Conservation (phyloP, 2,797 vertebrate genomes). For the Kryptolebias ocellatus region DNA sequence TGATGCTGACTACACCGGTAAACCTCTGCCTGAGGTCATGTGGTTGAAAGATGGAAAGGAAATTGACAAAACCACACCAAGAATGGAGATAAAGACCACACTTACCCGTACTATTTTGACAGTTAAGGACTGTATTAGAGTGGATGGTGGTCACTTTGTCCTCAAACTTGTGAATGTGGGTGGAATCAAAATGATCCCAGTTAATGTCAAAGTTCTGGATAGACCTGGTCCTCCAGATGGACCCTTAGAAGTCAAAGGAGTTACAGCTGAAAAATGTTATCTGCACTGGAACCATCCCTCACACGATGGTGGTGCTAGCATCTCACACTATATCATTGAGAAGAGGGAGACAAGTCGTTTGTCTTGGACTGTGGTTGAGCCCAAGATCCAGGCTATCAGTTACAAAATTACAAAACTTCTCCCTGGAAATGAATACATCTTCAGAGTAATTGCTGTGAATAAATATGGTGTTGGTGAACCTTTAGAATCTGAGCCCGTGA, state of each 20-base stretch:
- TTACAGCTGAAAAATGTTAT: constrained; percentile 92
- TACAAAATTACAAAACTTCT: constrained; percentile 96
- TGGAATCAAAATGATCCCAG: constrained; percentile 91
- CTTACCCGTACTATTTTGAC: constrained; percentile 90
- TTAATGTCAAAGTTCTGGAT: constrained; percentile 94
- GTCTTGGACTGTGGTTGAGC: constrained; percentile 94
- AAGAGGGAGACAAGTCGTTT: constrained; percentile 96
- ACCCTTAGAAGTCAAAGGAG: constrained; percentile 90
- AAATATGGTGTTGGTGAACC: constrained; percentile 97
- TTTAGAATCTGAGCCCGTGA: constrained; percentile 90
- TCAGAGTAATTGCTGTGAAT: constrained; percentile 97
- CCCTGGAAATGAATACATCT: constrained; percentile 97
- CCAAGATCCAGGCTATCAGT: constrained; percentile 91
- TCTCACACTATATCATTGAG: constrained; percentile 96
- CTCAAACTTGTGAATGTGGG: constrained; percentile 92
- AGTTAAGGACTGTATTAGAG: constrained; percentile 86
- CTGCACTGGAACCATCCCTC: constrained; percentile 94
- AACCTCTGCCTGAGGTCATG: constrained; percentile 91
- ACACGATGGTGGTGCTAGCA: constrained; percentile 95
- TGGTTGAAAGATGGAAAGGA: constrained; percentile 92
- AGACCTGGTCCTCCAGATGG: constrained; percentile 95
- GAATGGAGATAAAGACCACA: constrained; percentile 89
- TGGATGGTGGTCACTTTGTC: constrained; percentile 93
- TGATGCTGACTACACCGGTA: constrained; percentile 95
- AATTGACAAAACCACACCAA: constrained; percentile 86